Evolutionary conservation across 2,113 vertebrate genomes (phyloP).

Genomic region (Ellobius talpinus): DNA sequence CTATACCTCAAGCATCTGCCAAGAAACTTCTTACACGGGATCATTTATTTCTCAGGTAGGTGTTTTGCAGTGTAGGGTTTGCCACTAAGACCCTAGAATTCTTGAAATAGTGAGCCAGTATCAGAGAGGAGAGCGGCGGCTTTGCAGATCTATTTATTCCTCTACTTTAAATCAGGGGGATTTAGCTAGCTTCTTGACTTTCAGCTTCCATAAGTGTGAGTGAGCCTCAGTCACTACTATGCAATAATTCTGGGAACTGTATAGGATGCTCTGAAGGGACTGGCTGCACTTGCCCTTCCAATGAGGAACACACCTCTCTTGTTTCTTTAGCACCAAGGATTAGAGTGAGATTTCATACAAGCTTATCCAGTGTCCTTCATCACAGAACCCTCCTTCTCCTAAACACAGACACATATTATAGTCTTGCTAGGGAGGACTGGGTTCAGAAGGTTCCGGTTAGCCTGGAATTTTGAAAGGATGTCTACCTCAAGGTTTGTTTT

Average conservation of each 20-base stretch:
- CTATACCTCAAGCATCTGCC: background rate
- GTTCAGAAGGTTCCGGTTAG: background rate
- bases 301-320: background rate
- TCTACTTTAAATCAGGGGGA: background rate
- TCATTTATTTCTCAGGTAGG: background rate
- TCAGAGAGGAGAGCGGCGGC: background rate
- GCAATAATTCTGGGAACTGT: background rate
- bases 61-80: background rate
- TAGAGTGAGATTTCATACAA: background rate
- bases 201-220: background rate
- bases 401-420: background rate
- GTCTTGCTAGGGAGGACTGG: background rate
- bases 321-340: background rate
- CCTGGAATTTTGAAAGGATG: conserved; percentile 6
- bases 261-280: background rate
- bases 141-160: background rate
- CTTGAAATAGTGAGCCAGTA: background rate
- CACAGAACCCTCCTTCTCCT: background rate
- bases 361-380: background rate
- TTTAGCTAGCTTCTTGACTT: background rate
- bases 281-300: background rate
- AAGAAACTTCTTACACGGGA: background rate
- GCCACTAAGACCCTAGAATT: background rate
- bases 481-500: background rate
- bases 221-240: background rate